A percentile compares a stretch with the other conserved stretches of the same genome.
phyloP scores from a whole-genome alignment of 2,797 vertebrate genomes.

The Chloroceryle inda region DNA sequence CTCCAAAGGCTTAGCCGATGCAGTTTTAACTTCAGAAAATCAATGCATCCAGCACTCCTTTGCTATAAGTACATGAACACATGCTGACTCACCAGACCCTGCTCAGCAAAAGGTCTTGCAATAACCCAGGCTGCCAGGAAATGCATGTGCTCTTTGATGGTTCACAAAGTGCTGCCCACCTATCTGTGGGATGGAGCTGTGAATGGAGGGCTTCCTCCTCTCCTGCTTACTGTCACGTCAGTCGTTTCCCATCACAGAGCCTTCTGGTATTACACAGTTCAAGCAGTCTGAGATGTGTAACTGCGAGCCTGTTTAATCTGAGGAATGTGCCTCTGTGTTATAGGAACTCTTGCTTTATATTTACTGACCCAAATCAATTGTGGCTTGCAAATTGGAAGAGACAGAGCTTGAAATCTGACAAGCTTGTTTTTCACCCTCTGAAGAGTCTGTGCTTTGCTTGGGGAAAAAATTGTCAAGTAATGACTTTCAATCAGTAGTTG shows the following conservation, averaged over 20 bases:
- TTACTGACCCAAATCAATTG: conserved; percentile 42
- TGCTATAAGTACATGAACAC: neutral
- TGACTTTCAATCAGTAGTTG: neutral
- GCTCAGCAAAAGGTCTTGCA: conserved; percentile 1
- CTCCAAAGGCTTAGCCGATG: neutral
- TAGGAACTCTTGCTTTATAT: neutral
- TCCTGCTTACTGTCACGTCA: conserved; percentile 12
- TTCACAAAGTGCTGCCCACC: neutral
- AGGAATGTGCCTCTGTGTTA: neutral
- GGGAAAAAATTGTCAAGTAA: neutral
- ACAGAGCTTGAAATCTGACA: conserved; percentile 20
- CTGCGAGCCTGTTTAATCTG: neutral
- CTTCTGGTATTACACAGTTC: neutral
- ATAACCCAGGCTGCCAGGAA: conserved; percentile 31
- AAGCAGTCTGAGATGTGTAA: conserved; percentile 4
- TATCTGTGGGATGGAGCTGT: conserved; percentile 10
- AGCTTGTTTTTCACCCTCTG: neutral
- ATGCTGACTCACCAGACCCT: neutral
- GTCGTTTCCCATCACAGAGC: conserved; percentile 27
- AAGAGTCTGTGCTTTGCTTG: neutral
- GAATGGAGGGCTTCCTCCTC: neutral
- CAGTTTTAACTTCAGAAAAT: neutral
- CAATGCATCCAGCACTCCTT: neutral
- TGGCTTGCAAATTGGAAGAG: conserved; percentile 25
- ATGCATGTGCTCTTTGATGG: neutral